Evolutionary conservation across 2,113 vertebrate genomes (phyloP), one percentile per base, ranked within the genome.

Genomic region (Micromys minutus): DNA sequence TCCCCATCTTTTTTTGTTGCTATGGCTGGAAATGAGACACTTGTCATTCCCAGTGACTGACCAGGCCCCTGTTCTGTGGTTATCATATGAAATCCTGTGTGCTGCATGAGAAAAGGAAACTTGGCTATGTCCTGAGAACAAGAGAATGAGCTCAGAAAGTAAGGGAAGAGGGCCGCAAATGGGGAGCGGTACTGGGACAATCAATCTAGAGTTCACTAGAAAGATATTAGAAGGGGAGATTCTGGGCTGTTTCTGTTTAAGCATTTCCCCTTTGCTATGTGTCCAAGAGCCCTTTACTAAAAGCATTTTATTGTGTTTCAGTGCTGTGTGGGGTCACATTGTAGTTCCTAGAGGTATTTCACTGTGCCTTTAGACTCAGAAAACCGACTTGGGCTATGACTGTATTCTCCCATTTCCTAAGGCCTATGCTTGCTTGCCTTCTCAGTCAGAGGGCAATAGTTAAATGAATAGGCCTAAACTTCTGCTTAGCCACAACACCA

Each of bases 151-250:
- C 29, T 22, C 57, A 86, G n/a, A 63, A 91, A 93, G 10, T 42
- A 9, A 15, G 1, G 7, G 26, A 42, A 50, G 17, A 7, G 5
- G 16, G 16, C 12, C 7, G 76, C 19, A 34, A 92, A 55, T 12
- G 36, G 15, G 3, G 19, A 7, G 0, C 42, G 4, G 1, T 9
- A 12, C 45, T 45, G 10, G 79, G 15, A 3, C 36, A n/a, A 7
- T 45, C 86, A 22, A 12, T 31, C 69, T 50, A 55, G 67, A 72
- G 55, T 90, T 65, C 80, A 50, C 26, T 74, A 39, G 45, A 85
- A n/a, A 76, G 26, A 80, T 9, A 55, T 42, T 24, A 85, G 17
- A n/a, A 50, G 89, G 61, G 11, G 21, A 91, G 42, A 36, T 5
- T 89, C 84, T 45, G 42, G 12, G 21, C 83, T 39, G 9, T 52